phyloP scores from a whole-genome alignment of 2,113 vertebrate species.

The Morone chrysops region DNA sequence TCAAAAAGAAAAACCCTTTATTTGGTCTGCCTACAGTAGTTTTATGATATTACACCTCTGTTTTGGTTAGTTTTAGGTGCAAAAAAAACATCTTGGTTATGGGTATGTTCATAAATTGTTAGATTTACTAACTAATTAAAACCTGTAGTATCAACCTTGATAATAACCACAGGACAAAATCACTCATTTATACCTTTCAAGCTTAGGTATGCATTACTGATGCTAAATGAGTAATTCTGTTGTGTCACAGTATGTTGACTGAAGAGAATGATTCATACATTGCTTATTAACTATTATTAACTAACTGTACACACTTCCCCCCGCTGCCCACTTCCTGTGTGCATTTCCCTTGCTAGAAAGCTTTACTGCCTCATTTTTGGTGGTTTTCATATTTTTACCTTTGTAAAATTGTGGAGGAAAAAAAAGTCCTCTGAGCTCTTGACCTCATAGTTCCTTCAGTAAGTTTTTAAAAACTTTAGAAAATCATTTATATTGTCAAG shows the following conservation, averaged over 20 bases:
- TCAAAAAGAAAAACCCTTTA: not conserved
- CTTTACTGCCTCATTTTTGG: not conserved
- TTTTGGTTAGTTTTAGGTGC: no score
- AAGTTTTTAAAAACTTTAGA: not conserved
- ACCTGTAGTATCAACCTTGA: not conserved
- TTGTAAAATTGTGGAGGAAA: not conserved
- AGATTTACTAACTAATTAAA: not conserved
- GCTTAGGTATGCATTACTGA: not conserved
- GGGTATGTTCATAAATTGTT: no score
- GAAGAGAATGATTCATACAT: constrained; percentile 12
- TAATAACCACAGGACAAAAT: not conserved
- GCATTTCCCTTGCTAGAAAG: not conserved
- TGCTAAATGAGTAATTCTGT: not conserved
- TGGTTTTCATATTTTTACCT: not conserved
- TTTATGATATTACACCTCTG: no score
- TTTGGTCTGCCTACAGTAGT: no score
- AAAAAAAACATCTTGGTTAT: no score
- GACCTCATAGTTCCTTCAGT: not conserved
- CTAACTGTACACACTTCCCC: constrained; percentile 23
- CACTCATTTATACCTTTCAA: not conserved
- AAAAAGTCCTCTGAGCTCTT: not conserved
- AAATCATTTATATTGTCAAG: not conserved
- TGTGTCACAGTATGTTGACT: not conserved
- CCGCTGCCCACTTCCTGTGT: not conserved
- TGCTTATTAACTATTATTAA: constrained; percentile 30